Base-by-base conservation (phyloP, 2,888 invertebrate species). In the Clivina fossor region DNA sequence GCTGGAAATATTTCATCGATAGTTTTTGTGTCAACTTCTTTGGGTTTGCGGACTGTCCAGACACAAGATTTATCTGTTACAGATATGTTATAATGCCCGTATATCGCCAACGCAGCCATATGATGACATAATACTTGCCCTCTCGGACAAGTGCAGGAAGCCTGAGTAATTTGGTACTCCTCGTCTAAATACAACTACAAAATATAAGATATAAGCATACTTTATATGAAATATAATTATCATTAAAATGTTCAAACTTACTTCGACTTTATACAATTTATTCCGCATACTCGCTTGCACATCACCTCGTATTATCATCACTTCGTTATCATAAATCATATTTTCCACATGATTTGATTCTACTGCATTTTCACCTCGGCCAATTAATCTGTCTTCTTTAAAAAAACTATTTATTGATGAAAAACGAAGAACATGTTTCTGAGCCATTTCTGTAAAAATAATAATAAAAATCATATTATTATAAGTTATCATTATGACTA, bases 121-220 rank as follows among this genome's bases (percentile, higher is more conserved):
- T 47, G 47, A 33, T 47, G 47, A 13, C 33, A 47, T 8, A 20
- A 11, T 8, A 47, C 30, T 28, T 47, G 47, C 4, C 33, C 47
- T 33, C 47, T 19, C 4, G 47, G 47, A 18, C 47, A 47, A n/a
- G 32, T 19, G 11, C 47, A 47, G 4, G 18, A 30, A 26, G 30
- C 46, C 8, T 30, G 4, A 1, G 30, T 24, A n/a, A 26, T 43
- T 2, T 22, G n/a, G 26, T 26, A n/a, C 4, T 43, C 43, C 16
- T 11, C 11, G 13, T 26, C 26, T 26, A 43, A 26, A 16, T 26
- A 30, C 18, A 46, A 38, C 19, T 38, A 16, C 11, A 38, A 38
- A 19, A 38, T n/a, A 38, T 5, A 38, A 16, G 33, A 9, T 33
- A 33, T 33, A 13, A 33, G n/a, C n/a, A 33, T 33, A 33, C n/a